Percentiles rank a stretch among this genome's conserved stretches.
Evolutionary conservation across 2,797 vertebrate species (phyloP).

Genomic region (Bradypodion ventrale): DNA sequence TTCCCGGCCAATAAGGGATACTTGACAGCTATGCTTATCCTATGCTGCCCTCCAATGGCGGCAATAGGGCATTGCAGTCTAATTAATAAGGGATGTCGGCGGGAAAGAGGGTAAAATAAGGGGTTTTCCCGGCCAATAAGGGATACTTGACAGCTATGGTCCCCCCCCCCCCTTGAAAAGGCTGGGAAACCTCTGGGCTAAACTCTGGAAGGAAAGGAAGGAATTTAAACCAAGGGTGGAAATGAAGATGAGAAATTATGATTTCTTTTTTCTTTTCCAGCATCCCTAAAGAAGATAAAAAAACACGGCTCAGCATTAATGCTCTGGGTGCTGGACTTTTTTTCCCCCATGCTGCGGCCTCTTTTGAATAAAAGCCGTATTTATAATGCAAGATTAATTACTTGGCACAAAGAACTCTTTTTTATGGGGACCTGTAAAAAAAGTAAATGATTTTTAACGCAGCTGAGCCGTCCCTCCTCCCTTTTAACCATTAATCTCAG

Average conservation of each 20-base stretch:
- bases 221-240: no score
- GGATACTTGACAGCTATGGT: no score
- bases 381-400: slow-evolving; percentile 72
- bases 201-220: no score
- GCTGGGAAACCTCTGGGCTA: no score
- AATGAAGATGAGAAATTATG: not conserved
- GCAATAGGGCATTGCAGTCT: no score
- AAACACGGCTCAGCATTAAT: slow-evolving; percentile 32
- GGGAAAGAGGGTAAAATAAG: no score
- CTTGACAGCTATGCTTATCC: no score
- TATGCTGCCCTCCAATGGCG: no score
- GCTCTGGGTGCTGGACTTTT: slow-evolving; percentile 51
- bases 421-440: slow-evolving; percentile 69
- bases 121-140: no score
- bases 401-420: slow-evolving; percentile 60
- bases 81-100: no score
- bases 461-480: slow-evolving; percentile 59
- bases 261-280: not conserved
- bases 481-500: slow-evolving; percentile 68
- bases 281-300: not conserved
- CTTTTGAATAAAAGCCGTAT: slow-evolving; percentile 64
- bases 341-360: slow-evolving; percentile 1
- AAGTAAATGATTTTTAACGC: slow-evolving; percentile 74
- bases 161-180: no score
- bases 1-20: no score